Percentiles rank a stretch among this genome's conserved stretches.
Conservation (phyloP, 2,888 invertebrate genomes). For the Tipula unca region DNA sequence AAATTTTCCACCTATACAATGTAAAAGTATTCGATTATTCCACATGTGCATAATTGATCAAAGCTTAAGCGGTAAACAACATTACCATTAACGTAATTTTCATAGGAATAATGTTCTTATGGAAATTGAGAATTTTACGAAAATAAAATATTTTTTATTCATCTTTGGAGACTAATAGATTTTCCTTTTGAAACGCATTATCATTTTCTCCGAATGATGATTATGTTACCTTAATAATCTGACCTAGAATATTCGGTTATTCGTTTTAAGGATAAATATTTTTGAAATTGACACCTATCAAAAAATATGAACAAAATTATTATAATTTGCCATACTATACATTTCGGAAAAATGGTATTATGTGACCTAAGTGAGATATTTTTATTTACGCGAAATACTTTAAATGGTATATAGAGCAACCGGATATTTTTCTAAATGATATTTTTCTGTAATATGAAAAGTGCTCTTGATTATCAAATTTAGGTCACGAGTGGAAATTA, state of each 20-base stretch:
- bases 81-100: not conserved
- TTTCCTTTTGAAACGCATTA: not conserved
- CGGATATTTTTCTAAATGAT: not conserved
- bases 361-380: too few species aligned
- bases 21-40: too few species aligned
- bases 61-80: not conserved
- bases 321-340: too few species aligned
- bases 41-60: not conserved
- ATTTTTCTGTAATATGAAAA: not conserved
- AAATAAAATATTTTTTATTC: not conserved
- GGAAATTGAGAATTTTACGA: not conserved
- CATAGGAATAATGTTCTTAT: not conserved
- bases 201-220: not conserved
- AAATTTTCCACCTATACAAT: too few species aligned
- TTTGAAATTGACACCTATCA: too few species aligned
- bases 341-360: too few species aligned
- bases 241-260: not conserved
- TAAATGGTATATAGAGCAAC: not conserved
- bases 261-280: too few species aligned
- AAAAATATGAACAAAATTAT: too few species aligned
- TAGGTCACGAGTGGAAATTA: not conserved
- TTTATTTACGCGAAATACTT: not conserved
- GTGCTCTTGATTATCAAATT: not conserved
- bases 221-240: not conserved
- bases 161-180: not conserved